Percentiles rank a stretch among this genome's conserved stretches.
Evolutionary conservation across 2,888 invertebrate species (phyloP).

Genomic region (Blera fallax): DNA sequence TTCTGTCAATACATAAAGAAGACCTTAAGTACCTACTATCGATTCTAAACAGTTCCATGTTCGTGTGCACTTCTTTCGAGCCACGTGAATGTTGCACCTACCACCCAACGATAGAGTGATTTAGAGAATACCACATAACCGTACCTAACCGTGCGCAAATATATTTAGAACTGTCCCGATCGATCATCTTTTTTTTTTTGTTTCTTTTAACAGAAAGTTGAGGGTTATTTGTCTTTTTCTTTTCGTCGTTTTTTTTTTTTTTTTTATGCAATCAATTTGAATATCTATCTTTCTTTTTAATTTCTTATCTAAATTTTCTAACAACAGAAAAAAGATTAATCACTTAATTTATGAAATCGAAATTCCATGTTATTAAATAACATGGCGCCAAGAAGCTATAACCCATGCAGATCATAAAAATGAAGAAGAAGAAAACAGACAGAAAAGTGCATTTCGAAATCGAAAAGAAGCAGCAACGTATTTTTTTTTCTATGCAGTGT

Average conservation of each 20-base stretch:
- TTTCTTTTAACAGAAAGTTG: conserved; percentile 24
- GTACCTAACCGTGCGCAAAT: background rate
- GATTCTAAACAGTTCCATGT: conserved; percentile 22
- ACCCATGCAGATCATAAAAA: conserved; percentile 61
- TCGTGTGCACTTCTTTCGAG: background rate
- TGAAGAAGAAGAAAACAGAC: background rate
- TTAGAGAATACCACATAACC: no score
- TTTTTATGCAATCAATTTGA: conserved; percentile 54
- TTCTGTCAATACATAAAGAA: background rate
- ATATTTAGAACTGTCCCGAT: conserved; percentile 26
- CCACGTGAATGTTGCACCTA: background rate
- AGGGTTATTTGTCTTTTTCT: background rate
- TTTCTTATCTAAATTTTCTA: conserved; percentile 29
- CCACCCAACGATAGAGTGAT: background rate
- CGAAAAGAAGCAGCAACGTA: background rate
- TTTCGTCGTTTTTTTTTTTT: background rate
- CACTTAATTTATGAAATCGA: conserved; percentile 64
- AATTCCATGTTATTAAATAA: conserved; percentile 45
- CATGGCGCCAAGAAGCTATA: conserved; percentile 61
- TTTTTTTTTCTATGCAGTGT: conserved; percentile 11
- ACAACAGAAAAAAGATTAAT: conserved; percentile 48
- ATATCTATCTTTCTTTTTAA: conserved; percentile 9
- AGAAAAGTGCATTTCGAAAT: conserved; percentile 58
- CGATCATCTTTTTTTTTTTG: conserved; percentile 37
- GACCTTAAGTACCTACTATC: conserved; percentile 20